phyloP scores from a whole-genome alignment of 2,888 invertebrate genomes.

The Cephus sareptanus region DNA sequence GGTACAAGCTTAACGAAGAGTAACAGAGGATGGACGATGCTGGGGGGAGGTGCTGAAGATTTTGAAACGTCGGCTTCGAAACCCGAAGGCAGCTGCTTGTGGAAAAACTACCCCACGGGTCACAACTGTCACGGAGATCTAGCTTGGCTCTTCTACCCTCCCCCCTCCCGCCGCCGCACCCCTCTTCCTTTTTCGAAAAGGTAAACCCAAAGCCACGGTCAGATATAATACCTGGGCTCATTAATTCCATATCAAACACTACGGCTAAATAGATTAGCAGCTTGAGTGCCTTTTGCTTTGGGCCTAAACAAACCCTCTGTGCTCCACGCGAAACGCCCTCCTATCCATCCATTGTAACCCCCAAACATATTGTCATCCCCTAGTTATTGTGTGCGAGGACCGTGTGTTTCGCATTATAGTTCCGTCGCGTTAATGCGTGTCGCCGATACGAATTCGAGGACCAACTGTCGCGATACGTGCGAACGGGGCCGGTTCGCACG shows the following conservation, averaged over 20 bases:
- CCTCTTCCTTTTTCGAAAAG: constrained; percentile 18
- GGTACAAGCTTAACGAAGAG: constrained; percentile 9
- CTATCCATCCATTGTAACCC: constrained; percentile 35
- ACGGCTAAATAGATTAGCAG: constrained; percentile 65
- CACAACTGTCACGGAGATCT: constrained; percentile 16
- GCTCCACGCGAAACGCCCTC: constrained; percentile 19
- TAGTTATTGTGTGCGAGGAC: constrained; percentile 32
- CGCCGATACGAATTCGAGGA: constrained; percentile 41
- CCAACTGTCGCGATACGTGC: constrained; percentile 45
- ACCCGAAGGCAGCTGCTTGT: constrained; percentile 32
- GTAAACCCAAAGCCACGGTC: constrained; percentile 39
- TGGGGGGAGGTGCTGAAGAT: too few relatives aligned
- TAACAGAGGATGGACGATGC: not conserved
- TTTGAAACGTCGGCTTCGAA: not conserved
- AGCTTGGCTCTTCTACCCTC: not conserved
- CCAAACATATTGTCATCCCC: constrained; percentile 48
- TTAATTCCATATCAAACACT: constrained; percentile 66
- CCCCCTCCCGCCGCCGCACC: not conserved
- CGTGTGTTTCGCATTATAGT: constrained; percentile 39
- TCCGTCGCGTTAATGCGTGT: constrained; percentile 59
- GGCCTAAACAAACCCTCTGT: constrained; percentile 52
- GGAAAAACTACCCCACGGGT: constrained; percentile 14
- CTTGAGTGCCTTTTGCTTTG: constrained; percentile 59
- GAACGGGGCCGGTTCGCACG: constrained; percentile 9
- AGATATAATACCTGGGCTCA: constrained; percentile 51